A percentile compares a stretch with the other conserved stretches of the same genome.
Evolutionary conservation across 2,113 vertebrate genomes (phyloP).

Genomic region (Phoenicopterus ruber): DNA sequence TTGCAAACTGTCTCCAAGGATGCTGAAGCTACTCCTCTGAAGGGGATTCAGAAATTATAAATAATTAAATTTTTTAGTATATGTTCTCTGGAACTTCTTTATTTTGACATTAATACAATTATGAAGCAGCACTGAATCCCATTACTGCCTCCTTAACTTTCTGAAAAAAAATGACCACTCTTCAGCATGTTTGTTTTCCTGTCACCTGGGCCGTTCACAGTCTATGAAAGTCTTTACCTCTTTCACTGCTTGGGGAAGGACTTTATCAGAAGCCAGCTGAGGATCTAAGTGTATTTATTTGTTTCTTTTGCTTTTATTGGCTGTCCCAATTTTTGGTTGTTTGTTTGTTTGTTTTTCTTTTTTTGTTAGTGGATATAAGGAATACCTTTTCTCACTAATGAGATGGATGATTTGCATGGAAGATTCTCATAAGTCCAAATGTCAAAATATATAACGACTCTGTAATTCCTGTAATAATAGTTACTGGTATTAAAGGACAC

Average conservation of each 20-base stretch:
- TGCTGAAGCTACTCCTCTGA: background rate
- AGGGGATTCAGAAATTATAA: background rate
- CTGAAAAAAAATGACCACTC: background rate
- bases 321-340: background rate
- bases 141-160: background rate
- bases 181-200: background rate
- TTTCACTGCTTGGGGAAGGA: background rate
- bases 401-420: background rate
- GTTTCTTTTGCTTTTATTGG: background rate
- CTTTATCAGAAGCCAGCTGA: background rate
- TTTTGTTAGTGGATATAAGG: background rate
- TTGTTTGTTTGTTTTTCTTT: too few species aligned
- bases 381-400: background rate
- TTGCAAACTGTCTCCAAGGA: background rate
- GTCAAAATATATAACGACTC: background rate
- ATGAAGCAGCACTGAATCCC: background rate
- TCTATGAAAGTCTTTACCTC: background rate
- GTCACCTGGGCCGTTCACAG: background rate
- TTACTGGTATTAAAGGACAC: background rate
- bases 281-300: background rate
- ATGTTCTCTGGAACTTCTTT: background rate
- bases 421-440: background rate
- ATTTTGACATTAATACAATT: background rate
- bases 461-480: background rate
- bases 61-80: background rate